Evolutionary conservation across 1,140 invertebrate species (phyloP), one percentile per base, ranked within the genome.

Genomic region (Sipha flava): DNA sequence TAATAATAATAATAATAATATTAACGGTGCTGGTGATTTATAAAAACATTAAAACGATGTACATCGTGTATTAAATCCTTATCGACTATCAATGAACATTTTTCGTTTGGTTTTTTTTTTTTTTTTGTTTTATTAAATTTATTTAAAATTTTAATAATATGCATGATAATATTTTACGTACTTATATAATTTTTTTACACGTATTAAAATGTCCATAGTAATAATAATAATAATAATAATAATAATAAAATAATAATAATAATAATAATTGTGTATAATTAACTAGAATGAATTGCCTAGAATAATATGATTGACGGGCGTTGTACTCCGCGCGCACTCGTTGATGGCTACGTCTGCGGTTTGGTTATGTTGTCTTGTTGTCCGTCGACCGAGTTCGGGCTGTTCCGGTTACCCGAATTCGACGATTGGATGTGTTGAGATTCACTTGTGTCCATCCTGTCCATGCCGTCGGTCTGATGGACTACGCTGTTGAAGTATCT

Each of bases 401-500:
- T 77, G 73, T 77, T 77, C 1, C 52, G 34, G 52, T 37, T 52
- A 54, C 73, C 47, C 23, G 73, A n/a, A 40, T 59, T 59, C 34
- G 73, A 40, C 21, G 52, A 23, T 29, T 77, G 73, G 49, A 77
- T 59, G 73, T 77, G 73, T 26, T 77, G 73, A 59, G 73, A 40
- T 52, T 54, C 79, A 34, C 31, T 66, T 18, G 79, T 54, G 34
- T 80, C 62, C 81, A 81, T 83, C 12, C 82, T 82, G 31, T 84
- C 83, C 82, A 84, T 82, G 31, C 81, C 81, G 59, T 85, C 83
- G 81, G 68, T 83, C 26, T 81, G 83, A 62, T 85, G 83, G 0
- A 84, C 84, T 23, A 84, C 84, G 21, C 82, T 82, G 66, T 80
- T 84, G 79, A 85, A 84, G 66, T 84, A 84, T 64, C 84, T 82